Percentiles rank a stretch among this genome's conserved stretches.
phyloP scores from a whole-genome alignment of 2,113 vertebrate species.

The Calcarius ornatus region DNA sequence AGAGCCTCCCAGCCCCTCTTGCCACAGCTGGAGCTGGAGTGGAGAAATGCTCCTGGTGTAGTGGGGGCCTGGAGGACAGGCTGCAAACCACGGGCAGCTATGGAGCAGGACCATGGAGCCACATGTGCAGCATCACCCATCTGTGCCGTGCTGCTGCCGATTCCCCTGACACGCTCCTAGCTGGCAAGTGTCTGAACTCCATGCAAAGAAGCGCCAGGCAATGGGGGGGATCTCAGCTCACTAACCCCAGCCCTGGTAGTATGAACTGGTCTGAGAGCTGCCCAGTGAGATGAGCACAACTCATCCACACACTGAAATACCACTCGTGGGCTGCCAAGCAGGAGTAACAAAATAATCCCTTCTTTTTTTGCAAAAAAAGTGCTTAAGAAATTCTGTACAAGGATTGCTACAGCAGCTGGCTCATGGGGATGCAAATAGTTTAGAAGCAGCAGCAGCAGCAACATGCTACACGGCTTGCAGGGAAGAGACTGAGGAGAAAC shows the following conservation, averaged over 20 bases:
- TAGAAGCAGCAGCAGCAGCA: background rate
- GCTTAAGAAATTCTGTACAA: background rate
- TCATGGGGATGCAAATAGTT: background rate
- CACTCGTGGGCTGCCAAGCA: background rate
- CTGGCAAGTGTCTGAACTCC: background rate
- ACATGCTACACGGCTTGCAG: background rate
- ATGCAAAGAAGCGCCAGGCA: background rate
- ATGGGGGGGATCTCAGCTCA: background rate
- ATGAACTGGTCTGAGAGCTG: background rate
- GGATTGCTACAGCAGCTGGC: background rate
- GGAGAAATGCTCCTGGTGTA: background rate
- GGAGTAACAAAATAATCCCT: background rate
- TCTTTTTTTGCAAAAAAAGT: background rate
- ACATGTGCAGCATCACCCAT: rapidly evolving
- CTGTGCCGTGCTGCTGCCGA: rapidly evolving
- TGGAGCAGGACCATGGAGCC: rapidly evolving
- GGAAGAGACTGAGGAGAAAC: background rate
- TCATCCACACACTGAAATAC: background rate
- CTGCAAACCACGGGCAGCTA: background rate
- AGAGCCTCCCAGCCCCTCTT: background rate
- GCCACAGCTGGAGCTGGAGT: background rate
- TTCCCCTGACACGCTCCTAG: background rate
- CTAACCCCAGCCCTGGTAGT: background rate
- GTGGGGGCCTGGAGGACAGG: rapidly evolving
- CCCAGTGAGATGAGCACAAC: background rate